Evolutionary conservation across 1,140 invertebrate genomes (phyloP), one percentile per base, ranked within the genome.

Genomic region (Bombus terrestris): DNA sequence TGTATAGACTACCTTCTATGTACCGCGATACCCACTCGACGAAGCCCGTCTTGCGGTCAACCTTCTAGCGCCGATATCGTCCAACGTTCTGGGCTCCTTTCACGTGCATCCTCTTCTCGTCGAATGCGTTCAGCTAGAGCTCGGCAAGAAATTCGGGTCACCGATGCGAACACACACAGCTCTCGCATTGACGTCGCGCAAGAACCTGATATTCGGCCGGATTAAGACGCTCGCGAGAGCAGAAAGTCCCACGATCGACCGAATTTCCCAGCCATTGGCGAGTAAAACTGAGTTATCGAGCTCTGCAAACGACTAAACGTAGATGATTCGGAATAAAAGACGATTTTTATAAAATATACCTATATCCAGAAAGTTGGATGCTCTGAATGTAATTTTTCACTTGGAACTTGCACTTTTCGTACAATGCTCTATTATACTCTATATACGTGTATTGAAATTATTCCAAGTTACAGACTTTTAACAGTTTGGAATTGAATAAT

Each of bases 1-100:
- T 68, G 18, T 18, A 62, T 9, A 35, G 53, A 35, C 25, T 43
- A n/a, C 41, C 76, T 81, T 86, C 72, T 43, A 28, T 62, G 15
- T 47, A 47, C 81, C 84, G 84, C 59, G 72, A 69, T 25, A 47
- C 5, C 53, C 35, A 69, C 57, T 81, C 83, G 71, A 68, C 64
- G 79, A n/a, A 64, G 13, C 59, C 43, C 79, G 81, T 81, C 81
- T 86, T 88, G 87, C 76, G 87, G 84, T 89, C 76, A 76, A 75
- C 66, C 78, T 86, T 82, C 88, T 66, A 82, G 86, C 78, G 66
- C 32, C 88, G 32, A 81, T 66, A 37, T 43, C 81, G 41, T 68
- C 25, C 68, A 79, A 81, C 66, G 47, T 53, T 53, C 47, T 53
- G 47, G 47, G 18, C 47, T 73, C 37, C 47, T 76, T 83, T 83